phyloP scores from a whole-genome alignment of 2,888 invertebrate species.

The Drosophila austrosaltans region DNA sequence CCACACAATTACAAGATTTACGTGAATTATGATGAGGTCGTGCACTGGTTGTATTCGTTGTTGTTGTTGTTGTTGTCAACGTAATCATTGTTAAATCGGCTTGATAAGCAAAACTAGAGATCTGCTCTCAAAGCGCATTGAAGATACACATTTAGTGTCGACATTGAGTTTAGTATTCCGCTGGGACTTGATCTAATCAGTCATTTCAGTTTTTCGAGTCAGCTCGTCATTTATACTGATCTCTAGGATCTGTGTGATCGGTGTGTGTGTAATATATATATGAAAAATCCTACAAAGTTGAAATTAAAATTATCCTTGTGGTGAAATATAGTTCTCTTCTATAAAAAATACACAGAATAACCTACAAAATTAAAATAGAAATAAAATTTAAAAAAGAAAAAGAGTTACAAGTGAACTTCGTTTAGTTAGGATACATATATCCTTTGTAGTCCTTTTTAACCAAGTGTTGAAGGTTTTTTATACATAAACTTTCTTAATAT shows the following conservation, averaged over 20 bases:
- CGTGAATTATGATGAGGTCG: constrained; percentile 50
- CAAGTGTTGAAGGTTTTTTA: no score
- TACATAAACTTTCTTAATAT: no score
- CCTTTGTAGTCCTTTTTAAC: no score
- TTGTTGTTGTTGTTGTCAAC: constrained; percentile 4
- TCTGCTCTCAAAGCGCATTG: constrained; percentile 24
- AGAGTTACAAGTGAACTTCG: no score
- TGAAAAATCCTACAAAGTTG: no score
- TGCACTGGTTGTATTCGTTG: constrained; percentile 9
- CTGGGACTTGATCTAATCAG: constrained; percentile 25
- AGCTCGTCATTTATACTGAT: constrained; percentile 16
- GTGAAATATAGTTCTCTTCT: no score
- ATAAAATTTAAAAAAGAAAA: no score
- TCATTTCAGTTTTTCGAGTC: neutral
- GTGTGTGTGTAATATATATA: constrained; percentile 1
- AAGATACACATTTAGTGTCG: constrained; percentile 32
- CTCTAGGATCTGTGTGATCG: constrained; percentile 24
- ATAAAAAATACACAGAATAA: no score
- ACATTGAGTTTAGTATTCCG: constrained; percentile 47
- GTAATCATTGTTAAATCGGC: constrained; percentile 13
- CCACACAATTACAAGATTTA: constrained; percentile 55
- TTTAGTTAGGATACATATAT: no score
- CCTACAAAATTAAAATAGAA: no score
- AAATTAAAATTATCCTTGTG: no score
- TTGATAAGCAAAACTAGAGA: constrained; percentile 50